Conservation (phyloP, 1,140 invertebrate species). For the Bradysia coprophila region DNA sequence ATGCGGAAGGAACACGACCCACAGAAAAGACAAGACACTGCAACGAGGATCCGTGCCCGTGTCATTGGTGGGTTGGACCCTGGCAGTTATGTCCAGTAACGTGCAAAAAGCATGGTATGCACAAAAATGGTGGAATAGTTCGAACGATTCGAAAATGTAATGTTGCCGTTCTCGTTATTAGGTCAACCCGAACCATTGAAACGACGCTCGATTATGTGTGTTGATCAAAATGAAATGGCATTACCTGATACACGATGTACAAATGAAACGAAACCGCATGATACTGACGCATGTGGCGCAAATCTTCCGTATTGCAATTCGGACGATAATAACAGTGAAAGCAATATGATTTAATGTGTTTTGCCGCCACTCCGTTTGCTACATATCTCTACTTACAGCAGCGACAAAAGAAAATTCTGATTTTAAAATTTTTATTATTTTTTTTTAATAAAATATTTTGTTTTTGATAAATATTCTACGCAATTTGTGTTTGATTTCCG, state of each 20-base stretch:
- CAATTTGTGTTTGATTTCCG: no score
- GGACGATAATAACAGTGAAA: not conserved
- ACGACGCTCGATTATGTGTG: conserved; percentile 53
- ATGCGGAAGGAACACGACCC: conserved; percentile 36
- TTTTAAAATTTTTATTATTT: no score
- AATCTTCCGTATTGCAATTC: conserved; percentile 32
- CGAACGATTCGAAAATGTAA: conserved; percentile 2
- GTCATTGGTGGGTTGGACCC: conserved; percentile 60
- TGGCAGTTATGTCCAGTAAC: conserved; percentile 68
- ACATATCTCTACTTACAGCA: no score
- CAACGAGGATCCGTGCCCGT: conserved; percentile 50
- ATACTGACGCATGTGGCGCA: conserved; percentile 37
- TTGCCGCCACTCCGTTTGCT: no score
- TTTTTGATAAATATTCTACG: no score
- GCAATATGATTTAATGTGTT: conserved; percentile 2
- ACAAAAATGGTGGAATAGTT: no score
- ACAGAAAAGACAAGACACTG: conserved; percentile 37
- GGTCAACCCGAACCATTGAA: conserved; percentile 27
- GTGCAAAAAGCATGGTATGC: conserved; percentile 25
- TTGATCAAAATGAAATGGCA: conserved; percentile 44
- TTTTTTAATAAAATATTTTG: no score
- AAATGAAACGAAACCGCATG: conserved; percentile 31
- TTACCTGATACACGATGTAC: conserved; percentile 47
- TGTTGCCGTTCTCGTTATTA: not conserved
- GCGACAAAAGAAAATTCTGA: no score